A percentile compares a stretch with the other conserved stretches of the same genome.
These are phyloP conservation scores for Lochmaea capreae DNA, from an alignment of 2,888 invertebrate species.

Conservation along the genomic window DNA sequence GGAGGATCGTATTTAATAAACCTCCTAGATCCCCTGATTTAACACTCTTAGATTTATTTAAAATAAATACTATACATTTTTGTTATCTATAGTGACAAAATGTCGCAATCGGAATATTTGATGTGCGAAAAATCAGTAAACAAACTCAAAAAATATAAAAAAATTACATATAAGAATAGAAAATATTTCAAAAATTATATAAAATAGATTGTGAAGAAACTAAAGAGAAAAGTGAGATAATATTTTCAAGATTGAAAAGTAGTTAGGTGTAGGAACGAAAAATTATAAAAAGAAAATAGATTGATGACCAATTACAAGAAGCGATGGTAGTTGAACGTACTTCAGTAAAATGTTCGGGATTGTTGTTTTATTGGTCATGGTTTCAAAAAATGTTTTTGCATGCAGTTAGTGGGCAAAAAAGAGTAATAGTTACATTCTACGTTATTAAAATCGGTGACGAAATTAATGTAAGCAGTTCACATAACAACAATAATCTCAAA, in stretches of 20 bases:
- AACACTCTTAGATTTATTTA: too few species aligned
- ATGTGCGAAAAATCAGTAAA: constrained; percentile 48
- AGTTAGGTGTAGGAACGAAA: neutral
- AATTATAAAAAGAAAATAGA: constrained; percentile 19
- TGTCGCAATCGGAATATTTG: constrained; percentile 48
- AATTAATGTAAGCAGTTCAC: too few species aligned
- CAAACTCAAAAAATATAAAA: constrained; percentile 45
- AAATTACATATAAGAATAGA: constrained; percentile 28
- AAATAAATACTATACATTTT: neutral
- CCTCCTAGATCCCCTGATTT: too few species aligned
- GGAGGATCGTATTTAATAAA: too few species aligned
- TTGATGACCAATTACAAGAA: constrained; percentile 34
- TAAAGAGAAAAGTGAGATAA: constrained; percentile 14
- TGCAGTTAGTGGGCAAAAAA: constrained; percentile 26
- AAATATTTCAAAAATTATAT: constrained; percentile 23
- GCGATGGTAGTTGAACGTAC: constrained; percentile 42
- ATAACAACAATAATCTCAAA: too few species aligned
- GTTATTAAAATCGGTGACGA: too few species aligned
- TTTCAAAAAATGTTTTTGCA: constrained; percentile 22
- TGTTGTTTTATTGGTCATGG: constrained; percentile 46
- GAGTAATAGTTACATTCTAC: neutral
- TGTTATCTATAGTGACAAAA: constrained; percentile 24
- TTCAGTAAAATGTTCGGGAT: constrained; percentile 57
- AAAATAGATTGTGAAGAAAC: constrained; percentile 13
- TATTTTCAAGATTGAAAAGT: constrained; percentile 9